Conservation (phyloP, 2,888 invertebrate species). For the Sipha maydis region DNA sequence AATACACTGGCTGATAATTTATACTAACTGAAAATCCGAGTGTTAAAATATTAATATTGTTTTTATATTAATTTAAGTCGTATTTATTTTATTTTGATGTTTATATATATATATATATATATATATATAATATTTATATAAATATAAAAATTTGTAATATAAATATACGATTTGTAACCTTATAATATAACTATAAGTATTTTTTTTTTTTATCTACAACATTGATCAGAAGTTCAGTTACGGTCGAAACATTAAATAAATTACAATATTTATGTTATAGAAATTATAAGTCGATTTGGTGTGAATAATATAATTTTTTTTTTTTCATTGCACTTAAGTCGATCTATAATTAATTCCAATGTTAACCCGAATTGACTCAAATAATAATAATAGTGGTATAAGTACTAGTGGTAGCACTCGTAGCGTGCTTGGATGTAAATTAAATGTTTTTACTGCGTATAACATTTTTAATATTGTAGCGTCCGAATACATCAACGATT, state of each 20-base stretch:
- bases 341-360: neutral
- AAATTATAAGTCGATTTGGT: neutral
- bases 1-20: too few relatives aligned
- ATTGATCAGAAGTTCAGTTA: neutral
- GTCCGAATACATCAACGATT: neutral
- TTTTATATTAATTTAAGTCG: too few relatives aligned
- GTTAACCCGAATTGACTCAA: neutral
- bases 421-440: neutral
- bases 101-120: too few relatives aligned
- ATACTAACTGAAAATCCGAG: too few relatives aligned
- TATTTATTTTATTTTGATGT: too few relatives aligned
- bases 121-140: too few relatives aligned
- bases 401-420: too few relatives aligned
- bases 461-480: neutral
- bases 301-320: neutral
- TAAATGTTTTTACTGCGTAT: neutral
- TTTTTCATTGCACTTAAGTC: neutral
- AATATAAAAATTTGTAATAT: too few relatives aligned
- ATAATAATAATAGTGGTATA: neutral
- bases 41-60: too few relatives aligned
- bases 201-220: neutral
- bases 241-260: neutral
- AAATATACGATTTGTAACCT: too few relatives aligned
- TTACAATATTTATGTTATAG: neutral
- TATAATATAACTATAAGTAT: too few relatives aligned